Evolutionary conservation across 2,888 invertebrate species (phyloP), one percentile per base, ranked within the genome.

Genomic region (Melanargia galathea): DNA sequence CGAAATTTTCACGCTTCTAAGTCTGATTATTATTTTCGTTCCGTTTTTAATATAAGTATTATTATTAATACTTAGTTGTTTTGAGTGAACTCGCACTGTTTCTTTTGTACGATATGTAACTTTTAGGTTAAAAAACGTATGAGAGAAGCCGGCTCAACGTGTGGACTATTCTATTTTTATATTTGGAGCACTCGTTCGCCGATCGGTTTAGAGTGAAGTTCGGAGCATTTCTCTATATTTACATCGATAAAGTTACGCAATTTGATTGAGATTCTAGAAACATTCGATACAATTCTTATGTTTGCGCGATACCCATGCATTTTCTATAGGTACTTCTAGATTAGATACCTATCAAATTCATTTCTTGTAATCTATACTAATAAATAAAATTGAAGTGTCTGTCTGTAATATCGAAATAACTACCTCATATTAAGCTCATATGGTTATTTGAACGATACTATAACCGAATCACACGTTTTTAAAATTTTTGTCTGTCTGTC

Each of bases 81-180:
- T 33, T 30, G 8, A 2, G 5, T 13, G 6, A 18, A 35, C 20
- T 20, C 13, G 13, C 13, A 18, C 5, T 16, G n/a, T 0, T 33
- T 11, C 6, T 51, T 10, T 57, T 20, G 20, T 46, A 33, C 2
- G 13, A 8, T 59, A 26, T 40, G n/a, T 22, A 7, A 13, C 49
- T 59, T 59, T 59, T 51, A 85, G 85, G 87, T 86, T 86, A 78
- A 68, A 62, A 66, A 64, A 71, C 71, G 67, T 69, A 72, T 67
- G 69, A 72, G 81, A 79, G 79, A 59, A 79, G 81, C 82, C 81
- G 82, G 84, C 80, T 73, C 78, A 73, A 77, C 75, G 76, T 67
- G 70, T 73, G 64, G 62, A 73, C 73, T 74, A 80, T 77, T 82
- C 90, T 90, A 89, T 90, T 90, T 90, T 84, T 83, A 82, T 71